Evolutionary conservation across 2,888 invertebrate species (phyloP).

Genomic region (Cryptus armator): DNA sequence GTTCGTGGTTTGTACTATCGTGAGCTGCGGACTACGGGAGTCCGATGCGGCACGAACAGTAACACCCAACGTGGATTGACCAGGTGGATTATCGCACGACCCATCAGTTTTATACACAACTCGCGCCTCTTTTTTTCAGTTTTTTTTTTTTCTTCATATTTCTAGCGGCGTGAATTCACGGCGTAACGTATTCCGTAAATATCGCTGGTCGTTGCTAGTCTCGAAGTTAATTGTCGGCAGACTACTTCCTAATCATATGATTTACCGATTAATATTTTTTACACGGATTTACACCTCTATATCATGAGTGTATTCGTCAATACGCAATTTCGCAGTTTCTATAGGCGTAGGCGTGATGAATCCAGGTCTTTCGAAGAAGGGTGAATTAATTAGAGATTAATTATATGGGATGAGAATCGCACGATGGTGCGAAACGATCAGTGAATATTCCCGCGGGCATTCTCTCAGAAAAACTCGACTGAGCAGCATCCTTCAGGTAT

Average conservation of each 20-base stretch:
- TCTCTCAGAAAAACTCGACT: conserved; percentile 61
- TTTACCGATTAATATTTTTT: background rate
- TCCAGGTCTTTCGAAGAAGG: conserved; percentile 52
- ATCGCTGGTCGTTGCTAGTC: background rate
- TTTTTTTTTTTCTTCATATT: conserved; percentile 36
- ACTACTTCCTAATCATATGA: background rate
- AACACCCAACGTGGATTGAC: conserved; percentile 72
- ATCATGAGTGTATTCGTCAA: conserved; percentile 41
- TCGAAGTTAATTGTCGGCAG: background rate
- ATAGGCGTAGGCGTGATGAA: conserved; percentile 39
- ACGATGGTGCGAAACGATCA: conserved; percentile 66
- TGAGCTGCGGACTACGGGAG: conserved; percentile 66
- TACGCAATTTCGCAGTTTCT: conserved; percentile 51
- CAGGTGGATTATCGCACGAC: conserved; percentile 72
- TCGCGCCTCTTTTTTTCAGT: conserved; percentile 69
- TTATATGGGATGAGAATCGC: conserved; percentile 63
- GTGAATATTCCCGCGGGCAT: conserved; percentile 59
- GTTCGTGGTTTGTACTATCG: conserved; percentile 1
- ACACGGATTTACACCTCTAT: conserved; percentile 15
- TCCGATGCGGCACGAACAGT: conserved; percentile 72
- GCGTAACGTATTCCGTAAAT: background rate
- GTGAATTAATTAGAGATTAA: conserved; percentile 68
- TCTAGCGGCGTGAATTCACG: conserved; percentile 29
- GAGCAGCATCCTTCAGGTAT: conserved; percentile 37
- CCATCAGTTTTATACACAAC: conserved; percentile 80